Evolutionary conservation across 2,797 vertebrate species (phyloP).

Genomic region (Denticeps clupeoides): DNA sequence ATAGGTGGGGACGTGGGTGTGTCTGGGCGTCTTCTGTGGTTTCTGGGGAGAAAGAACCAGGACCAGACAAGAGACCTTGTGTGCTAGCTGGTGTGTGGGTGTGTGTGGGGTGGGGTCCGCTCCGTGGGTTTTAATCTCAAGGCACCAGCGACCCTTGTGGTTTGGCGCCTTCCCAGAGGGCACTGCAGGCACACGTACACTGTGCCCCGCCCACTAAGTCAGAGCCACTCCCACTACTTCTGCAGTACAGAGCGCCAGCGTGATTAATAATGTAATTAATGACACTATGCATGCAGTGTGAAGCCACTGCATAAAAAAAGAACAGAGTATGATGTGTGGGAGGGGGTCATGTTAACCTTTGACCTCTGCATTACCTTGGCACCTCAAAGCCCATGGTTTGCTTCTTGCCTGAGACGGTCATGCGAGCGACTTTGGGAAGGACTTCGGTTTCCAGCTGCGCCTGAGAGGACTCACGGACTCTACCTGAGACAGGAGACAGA

Average conservation of each 20-base stretch:
- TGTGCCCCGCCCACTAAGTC: background rate
- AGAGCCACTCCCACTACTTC: background rate
- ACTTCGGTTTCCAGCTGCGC: conserved; percentile 75
- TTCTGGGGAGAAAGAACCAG: too few species aligned
- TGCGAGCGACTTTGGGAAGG: conserved; percentile 88
- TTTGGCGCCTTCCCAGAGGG: conserved; percentile 17
- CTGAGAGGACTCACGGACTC: conserved; percentile 61
- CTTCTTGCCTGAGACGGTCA: conserved; percentile 96
- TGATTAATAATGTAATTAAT: too few species aligned
- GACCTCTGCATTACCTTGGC: conserved; percentile 65
- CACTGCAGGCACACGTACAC: conserved; percentile 1
- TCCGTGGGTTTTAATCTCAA: conserved; percentile 34
- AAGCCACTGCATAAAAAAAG: too few species aligned
- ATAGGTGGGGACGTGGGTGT: background rate
- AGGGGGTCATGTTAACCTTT: too few species aligned
- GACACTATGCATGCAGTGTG: too few species aligned
- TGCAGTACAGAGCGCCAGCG: too few species aligned
- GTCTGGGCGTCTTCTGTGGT: background rate
- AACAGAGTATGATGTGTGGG: too few species aligned
- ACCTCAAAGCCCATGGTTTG: conserved; percentile 95
- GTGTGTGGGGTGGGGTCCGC: too few species aligned
- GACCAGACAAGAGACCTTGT: too few species aligned
- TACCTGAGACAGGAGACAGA: conserved; percentile 57
- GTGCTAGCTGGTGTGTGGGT: background rate
- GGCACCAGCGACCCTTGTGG: conserved; percentile 26